Conservation (phyloP, 2,888 invertebrate genomes). For the Acheta domesticus region DNA sequence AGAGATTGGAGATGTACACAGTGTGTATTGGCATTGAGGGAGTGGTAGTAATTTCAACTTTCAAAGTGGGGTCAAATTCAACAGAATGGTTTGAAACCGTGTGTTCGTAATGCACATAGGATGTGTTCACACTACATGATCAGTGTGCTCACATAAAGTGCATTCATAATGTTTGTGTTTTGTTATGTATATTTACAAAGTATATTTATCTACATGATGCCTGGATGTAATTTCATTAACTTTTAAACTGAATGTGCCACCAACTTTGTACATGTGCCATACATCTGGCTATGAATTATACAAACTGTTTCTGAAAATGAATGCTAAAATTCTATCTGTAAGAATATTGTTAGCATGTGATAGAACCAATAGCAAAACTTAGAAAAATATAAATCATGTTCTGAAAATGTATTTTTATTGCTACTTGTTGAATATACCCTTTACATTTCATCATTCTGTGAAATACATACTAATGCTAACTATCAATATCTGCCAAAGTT, state of each 20-base stretch:
- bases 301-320: not conserved
- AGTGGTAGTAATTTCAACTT: too few relatives aligned
- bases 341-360: constrained; percentile 11
- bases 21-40: too few relatives aligned
- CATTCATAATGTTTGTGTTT: not conserved
- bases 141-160: not conserved
- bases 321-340: not conserved
- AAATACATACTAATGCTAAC: too few relatives aligned
- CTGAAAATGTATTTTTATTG: not conserved
- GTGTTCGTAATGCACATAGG: too few relatives aligned
- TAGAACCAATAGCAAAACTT: constrained; percentile 7
- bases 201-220: not conserved
- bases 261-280: constrained; percentile 4
- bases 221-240: not conserved
- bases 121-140: not conserved
- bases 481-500: too few relatives aligned
- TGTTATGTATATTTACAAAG: not conserved
- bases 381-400: not conserved
- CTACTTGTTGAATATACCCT: not conserved
- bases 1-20: too few relatives aligned
- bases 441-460: too few relatives aligned
- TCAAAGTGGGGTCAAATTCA: too few relatives aligned
- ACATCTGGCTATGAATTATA: not conserved
- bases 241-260: not conserved
- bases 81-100: too few relatives aligned